A percentile compares a stretch with the other conserved stretches of the same genome.
phyloP scores from a whole-genome alignment of 2,113 vertebrate genomes.

The Tursiops truncatus region DNA sequence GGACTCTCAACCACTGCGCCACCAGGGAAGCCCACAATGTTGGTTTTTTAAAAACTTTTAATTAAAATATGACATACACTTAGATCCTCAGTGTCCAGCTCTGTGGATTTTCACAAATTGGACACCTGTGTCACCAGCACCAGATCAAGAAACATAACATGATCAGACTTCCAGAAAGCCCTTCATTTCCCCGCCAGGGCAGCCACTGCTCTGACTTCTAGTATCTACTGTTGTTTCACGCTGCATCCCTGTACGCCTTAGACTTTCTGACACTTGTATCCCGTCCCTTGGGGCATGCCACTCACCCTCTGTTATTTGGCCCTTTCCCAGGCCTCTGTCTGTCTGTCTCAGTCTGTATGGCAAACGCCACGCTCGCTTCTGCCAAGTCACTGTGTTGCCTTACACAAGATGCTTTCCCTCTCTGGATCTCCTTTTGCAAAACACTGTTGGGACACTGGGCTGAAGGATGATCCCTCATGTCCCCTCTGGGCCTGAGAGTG shows the following conservation, averaged over 20 bases:
- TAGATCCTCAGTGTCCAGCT: neutral
- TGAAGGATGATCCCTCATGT: neutral
- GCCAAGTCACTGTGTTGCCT: neutral
- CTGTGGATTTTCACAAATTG: neutral
- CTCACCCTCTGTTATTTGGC: neutral
- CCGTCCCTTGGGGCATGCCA: neutral
- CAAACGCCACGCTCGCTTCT: fast-evolving
- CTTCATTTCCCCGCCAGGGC: neutral
- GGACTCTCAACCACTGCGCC: too few species aligned
- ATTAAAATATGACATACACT: neutral
- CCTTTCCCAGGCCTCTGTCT: neutral
- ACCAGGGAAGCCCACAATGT: too few species aligned
- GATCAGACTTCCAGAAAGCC: neutral
- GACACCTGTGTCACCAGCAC: neutral
- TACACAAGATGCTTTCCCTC: neutral
- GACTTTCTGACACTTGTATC: neutral
- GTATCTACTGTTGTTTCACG: neutral
- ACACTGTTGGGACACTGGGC: neutral
- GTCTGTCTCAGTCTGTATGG: neutral
- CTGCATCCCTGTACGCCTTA: neutral
- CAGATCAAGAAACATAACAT: neutral
- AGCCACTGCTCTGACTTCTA: neutral
- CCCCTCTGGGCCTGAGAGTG: neutral
- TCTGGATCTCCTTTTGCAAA: neutral
- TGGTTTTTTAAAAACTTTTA: neutral